Evolutionary conservation across 2,797 vertebrate species (phyloP).

Genomic region (Hozukius guyotensis): DNA sequence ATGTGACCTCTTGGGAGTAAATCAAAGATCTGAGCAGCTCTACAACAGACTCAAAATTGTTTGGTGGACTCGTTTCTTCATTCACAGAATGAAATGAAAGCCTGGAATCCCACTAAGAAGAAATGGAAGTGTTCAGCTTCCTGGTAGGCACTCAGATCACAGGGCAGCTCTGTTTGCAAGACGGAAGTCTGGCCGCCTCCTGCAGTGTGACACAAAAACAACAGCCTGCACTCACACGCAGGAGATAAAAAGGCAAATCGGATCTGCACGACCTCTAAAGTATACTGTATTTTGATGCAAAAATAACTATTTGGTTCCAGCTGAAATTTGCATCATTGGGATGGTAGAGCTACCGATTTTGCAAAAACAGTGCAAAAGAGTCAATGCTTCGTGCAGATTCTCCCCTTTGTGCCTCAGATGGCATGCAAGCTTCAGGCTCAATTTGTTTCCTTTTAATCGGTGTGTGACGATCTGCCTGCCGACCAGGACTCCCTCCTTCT

Average conservation of each 20-base stretch:
- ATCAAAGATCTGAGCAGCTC: neutral
- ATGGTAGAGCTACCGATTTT: neutral
- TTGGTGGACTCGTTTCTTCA: conserved; percentile 6
- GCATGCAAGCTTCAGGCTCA: conserved; percentile 40
- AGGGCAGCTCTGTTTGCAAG: conserved; percentile 44
- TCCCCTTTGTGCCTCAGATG: conserved; percentile 41
- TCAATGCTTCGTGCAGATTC: conserved; percentile 18
- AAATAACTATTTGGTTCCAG: conserved; percentile 11
- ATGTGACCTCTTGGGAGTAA: neutral
- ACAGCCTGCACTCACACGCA: conserved; percentile 23
- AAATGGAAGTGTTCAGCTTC: conserved; percentile 51
- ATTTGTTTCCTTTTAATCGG: conserved; percentile 75
- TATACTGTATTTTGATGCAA: conserved; percentile 13
- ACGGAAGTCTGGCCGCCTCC: conserved; percentile 58
- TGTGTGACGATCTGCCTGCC: conserved; percentile 63
- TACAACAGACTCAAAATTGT: neutral
- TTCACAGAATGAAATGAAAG: conserved; percentile 34
- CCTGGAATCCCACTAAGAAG: conserved; percentile 38
- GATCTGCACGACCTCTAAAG: conserved; percentile 14
- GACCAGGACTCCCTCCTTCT: conserved; percentile 50
- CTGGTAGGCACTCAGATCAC: conserved; percentile 55
- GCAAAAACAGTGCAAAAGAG: conserved; percentile 21
- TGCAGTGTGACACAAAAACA: conserved; percentile 60
- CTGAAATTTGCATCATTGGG: conserved; percentile 24
- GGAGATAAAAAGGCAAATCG: conserved; percentile 28